Conservation (phyloP, 2,888 invertebrate genomes). For the Nomada lathburiana region DNA sequence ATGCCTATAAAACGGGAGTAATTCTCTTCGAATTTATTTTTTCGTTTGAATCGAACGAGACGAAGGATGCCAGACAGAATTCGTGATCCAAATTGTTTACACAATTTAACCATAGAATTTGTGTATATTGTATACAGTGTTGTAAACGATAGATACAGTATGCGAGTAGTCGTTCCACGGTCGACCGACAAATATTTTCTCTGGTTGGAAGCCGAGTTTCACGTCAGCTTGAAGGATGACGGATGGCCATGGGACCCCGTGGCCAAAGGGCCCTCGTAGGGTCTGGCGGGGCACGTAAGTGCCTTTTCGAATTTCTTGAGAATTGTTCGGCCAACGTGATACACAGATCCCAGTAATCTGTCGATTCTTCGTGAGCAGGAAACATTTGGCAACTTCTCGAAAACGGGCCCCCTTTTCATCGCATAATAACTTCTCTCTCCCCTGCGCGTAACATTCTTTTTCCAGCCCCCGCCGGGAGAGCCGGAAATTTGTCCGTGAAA, state of each 20-base stretch:
- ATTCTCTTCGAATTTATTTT: no score
- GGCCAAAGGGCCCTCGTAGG: constrained; percentile 13
- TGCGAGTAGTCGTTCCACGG: constrained; percentile 21
- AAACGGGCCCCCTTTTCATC: constrained; percentile 72
- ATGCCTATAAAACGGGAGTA: no score
- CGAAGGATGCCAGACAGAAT: no score
- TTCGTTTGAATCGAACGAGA: no score
- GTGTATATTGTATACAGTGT: no score
- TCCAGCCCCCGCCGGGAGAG: constrained; percentile 9
- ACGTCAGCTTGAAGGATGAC: constrained; percentile 60
- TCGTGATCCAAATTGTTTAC: no score
- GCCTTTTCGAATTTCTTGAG: constrained; percentile 69
- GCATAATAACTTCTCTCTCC: neutral
- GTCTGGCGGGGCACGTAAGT: constrained; percentile 64
- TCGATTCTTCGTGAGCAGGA: constrained; percentile 73
- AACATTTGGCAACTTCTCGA: constrained; percentile 75
- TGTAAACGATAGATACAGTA: neutral
- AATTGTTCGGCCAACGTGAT: constrained; percentile 23
- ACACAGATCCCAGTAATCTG: constrained; percentile 74
- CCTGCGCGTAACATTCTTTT: neutral
- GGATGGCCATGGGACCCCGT: constrained; percentile 55
- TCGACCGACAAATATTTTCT: constrained; percentile 50
- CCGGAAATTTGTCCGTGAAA: constrained; percentile 47
- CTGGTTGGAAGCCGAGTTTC: constrained; percentile 42
- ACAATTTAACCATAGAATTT: no score